Evolutionary conservation across 2,113 vertebrate species (phyloP), one percentile per base, ranked within the genome.

Genomic region (Aegotheles bennettii): DNA sequence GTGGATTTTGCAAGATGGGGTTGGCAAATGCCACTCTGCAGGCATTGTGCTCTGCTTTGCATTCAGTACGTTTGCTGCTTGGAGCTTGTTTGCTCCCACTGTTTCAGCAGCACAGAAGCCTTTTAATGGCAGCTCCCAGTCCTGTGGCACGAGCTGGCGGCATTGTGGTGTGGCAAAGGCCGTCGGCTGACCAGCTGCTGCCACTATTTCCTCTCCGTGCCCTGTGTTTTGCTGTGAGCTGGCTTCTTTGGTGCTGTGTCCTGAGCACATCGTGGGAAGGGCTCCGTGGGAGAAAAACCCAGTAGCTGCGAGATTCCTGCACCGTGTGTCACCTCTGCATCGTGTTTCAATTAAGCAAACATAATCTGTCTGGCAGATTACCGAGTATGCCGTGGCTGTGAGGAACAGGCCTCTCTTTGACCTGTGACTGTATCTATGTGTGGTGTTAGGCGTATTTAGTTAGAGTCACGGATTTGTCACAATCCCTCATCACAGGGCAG

Each of bases 291-390:
- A 95, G 81, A 93, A 61, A 70, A 95, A 68, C 3, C 24, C 51
- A 19, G 57, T 68, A 56, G 76, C 83, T 87, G 68, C 4, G 11
- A 93, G 88, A 95, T 96, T 94, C 80, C 54, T 94, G 61, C 68
- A 36, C 61, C 0, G 0, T 94, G 83, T 86, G 79, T 97, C 96
- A 95, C 95, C 81, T 91, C 45, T 65, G 57, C 29, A 2, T 42
- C 6, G 2, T 88, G 78, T 50, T 73, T 80, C 42, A 3, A 53
- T 53, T 91, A 84, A 76, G 94, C 89, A 95, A 95, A 61, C 47
- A 29, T 80, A 74, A 70, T 93, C 63, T 38, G 74, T 77, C 87
- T 95, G 94, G 61, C 87, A 90, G 70, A 83, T 91, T 53, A 94
- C 63, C 3, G 15, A 73, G 45, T 15, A 11, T 33, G 35, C 84